Conservation (phyloP, 2,888 invertebrate species). For the Meloe dianella region DNA sequence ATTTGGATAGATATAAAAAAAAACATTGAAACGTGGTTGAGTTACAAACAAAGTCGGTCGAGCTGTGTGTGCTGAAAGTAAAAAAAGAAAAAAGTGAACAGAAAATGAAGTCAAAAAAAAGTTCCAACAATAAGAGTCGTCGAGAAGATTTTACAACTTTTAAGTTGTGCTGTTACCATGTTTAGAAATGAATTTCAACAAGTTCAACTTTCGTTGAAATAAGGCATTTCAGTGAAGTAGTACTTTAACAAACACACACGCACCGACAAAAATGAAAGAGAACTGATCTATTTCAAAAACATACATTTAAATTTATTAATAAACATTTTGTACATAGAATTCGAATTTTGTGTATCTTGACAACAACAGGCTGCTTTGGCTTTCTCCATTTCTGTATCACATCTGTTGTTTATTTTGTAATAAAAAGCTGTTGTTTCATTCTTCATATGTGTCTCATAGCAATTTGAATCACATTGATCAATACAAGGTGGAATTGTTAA, state of each 20-base stretch:
- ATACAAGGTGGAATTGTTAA: background rate
- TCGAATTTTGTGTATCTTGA: background rate
- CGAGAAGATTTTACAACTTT: constrained; percentile 9
- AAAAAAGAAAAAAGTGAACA: background rate
- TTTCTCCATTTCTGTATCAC: background rate
- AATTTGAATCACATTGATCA: background rate
- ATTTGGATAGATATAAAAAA: constrained; percentile 26
- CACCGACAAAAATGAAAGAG: too few species aligned
- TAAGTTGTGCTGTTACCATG: background rate
- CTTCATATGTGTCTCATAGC: background rate
- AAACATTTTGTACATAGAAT: background rate
- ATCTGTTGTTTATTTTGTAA: background rate
- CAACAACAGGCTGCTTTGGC: background rate
- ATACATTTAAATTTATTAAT: constrained; percentile 2
- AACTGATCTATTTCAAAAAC: background rate
- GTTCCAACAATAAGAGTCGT: background rate
- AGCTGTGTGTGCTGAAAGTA: background rate
- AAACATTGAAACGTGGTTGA: constrained; percentile 21
- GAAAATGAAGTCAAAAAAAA: background rate
- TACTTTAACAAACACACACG: too few species aligned
- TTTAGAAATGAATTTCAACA: constrained; percentile 10
- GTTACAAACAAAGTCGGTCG: constrained; percentile 11
- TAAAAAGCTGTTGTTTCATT: background rate
- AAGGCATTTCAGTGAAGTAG: too few species aligned
- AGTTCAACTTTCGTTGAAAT: constrained; percentile 1